Evolutionary conservation across 1,140 invertebrate species (phyloP).

Genomic region (Sinella curviseta): DNA sequence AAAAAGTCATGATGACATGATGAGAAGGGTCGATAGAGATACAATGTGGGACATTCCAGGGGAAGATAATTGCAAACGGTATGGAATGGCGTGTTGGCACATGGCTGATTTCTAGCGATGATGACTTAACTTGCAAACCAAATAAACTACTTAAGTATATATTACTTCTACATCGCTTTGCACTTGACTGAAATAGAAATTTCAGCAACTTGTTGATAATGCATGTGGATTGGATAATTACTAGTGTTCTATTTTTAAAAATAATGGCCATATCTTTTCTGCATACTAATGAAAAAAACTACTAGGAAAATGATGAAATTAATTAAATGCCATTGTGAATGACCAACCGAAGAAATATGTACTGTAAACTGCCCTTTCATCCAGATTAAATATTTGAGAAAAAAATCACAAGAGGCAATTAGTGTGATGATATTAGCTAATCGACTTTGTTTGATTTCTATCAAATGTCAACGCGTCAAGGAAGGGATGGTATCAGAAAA

Average conservation of each 20-base stretch:
- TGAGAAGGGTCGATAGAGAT: too few species aligned
- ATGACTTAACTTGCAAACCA: too few species aligned
- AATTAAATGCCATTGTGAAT: neutral
- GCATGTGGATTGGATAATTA: neutral
- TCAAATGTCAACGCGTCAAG: too few species aligned
- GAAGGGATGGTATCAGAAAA: too few species aligned
- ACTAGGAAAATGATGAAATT: neutral
- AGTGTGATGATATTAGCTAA: neutral
- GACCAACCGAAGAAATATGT: neutral
- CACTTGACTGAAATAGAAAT: neutral
- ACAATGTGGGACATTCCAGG: neutral
- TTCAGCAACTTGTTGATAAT: neutral
- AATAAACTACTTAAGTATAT: too few species aligned
- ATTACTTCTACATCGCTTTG: too few species aligned
- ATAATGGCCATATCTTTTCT: too few species aligned
- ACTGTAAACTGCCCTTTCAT: neutral
- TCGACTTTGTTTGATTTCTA: too few species aligned
- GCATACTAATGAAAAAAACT: too few species aligned
- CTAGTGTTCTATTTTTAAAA: slow-evolving; percentile 4
- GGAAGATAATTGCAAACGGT: neutral
- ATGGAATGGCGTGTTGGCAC: too few species aligned
- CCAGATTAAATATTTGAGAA: neutral
- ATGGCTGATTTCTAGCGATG: too few species aligned
- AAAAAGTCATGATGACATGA: too few species aligned
- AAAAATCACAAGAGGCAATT: neutral